Percentiles rank a stretch among this genome's conserved stretches.
Evolutionary conservation across 2,888 invertebrate genomes (phyloP).

Genomic region (Proisotoma minuta): DNA sequence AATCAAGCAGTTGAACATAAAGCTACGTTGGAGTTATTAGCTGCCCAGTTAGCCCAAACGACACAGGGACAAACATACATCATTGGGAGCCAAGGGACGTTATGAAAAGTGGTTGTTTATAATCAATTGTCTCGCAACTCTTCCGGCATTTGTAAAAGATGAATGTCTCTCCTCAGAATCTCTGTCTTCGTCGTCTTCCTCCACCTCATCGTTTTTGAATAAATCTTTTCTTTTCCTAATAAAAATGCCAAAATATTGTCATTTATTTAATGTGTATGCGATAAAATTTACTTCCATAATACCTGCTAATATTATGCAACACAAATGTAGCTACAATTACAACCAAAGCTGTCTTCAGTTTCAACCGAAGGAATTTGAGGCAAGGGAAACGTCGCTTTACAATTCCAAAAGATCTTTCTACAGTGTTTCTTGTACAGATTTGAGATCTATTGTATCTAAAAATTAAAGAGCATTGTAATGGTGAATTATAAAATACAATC

Average conservation of each 20-base stretch:
- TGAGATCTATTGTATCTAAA: constrained; percentile 17
- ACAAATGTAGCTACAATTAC: constrained; percentile 25
- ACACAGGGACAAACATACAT: not conserved
- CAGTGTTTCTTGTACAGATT: constrained; percentile 12
- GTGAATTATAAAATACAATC: not conserved
- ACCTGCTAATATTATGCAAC: constrained; percentile 23
- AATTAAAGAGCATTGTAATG: not conserved
- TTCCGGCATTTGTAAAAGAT: not conserved
- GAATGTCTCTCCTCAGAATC: not conserved
- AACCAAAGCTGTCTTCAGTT: constrained; percentile 9
- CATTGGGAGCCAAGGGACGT: not conserved
- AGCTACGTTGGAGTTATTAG: not conserved
- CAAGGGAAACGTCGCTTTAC: constrained; percentile 24
- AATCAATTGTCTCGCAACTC: not conserved
- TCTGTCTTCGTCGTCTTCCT: not conserved
- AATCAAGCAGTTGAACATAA: not conserved
- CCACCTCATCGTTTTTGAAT: not conserved
- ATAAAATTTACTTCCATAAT: not conserved
- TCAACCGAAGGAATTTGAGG: constrained; percentile 9
- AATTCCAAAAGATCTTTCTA: constrained; percentile 23
- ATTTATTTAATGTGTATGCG: not conserved
- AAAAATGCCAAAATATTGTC: no score
- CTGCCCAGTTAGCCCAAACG: not conserved
- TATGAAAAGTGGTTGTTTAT: constrained; percentile 3
- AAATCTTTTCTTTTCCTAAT: not conserved